These are phyloP conservation scores for Austrolebias charrua DNA, from an alignment of 2,797 vertebrate genomes.

Conservation along the genomic window DNA sequence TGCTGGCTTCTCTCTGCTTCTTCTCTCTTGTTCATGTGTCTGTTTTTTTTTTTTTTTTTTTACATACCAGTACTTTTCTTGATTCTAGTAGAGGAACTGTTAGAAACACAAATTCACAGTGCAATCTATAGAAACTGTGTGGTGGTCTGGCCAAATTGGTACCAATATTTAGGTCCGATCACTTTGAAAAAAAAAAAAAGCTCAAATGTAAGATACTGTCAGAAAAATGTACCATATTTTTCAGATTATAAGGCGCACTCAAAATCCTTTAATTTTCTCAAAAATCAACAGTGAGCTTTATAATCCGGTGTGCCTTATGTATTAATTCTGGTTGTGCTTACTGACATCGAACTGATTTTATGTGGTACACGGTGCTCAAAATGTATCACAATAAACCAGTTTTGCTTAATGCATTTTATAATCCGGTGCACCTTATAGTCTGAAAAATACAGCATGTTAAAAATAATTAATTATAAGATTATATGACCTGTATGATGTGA, in stretches of 20 bases:
- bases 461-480: constrained; percentile 61
- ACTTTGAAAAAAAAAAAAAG: constrained; percentile 61
- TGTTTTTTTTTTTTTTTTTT: constrained; percentile 6
- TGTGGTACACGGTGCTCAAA: too few relatives aligned
- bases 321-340: too few relatives aligned
- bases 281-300: too few relatives aligned
- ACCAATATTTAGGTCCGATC: constrained; percentile 47
- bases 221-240: constrained; percentile 54
- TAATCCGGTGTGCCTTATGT: too few relatives aligned
- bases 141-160: constrained; percentile 65
- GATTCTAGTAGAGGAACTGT: constrained; percentile 38
- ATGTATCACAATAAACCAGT: too few relatives aligned
- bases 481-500: constrained; percentile 21
- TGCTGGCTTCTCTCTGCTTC: constrained; percentile 48
- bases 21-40: constrained; percentile 49
- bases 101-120: constrained; percentile 50
- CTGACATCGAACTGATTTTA: too few relatives aligned
- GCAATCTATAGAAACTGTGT: constrained; percentile 50
- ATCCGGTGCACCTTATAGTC: too few relatives aligned
- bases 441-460: neutral
- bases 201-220: constrained; percentile 44
- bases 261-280: too few relatives aligned
- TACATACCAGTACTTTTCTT: constrained; percentile 43
- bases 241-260: too few relatives aligned
- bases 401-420: too few relatives aligned